These are phyloP conservation scores for Dendrocopos noguchii DNA, from an alignment of 2,113 vertebrate species.

Conservation along the genomic window DNA sequence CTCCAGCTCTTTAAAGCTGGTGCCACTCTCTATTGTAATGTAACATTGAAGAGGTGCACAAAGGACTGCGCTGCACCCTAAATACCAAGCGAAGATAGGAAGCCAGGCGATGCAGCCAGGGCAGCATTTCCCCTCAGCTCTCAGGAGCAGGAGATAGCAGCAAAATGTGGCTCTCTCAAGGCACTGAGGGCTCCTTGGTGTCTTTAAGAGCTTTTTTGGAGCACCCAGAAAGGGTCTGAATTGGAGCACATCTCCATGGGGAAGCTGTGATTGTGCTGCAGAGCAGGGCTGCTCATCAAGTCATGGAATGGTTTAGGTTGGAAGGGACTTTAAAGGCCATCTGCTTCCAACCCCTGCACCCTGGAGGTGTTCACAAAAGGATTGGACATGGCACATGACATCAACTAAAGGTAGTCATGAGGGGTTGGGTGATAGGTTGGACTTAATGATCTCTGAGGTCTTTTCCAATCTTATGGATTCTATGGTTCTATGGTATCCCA, in stretches of 20 bases:
- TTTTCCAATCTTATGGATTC: too few species aligned
- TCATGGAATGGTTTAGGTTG: too few species aligned
- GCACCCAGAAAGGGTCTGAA: neutral
- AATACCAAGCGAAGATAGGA: slow-evolving; percentile 11
- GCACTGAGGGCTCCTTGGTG: neutral
- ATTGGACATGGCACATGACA: too few species aligned
- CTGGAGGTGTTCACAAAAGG: too few species aligned
- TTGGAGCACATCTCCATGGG: neutral
- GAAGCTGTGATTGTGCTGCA: neutral
- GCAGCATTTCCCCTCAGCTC: neutral
- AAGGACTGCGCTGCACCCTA: neutral
- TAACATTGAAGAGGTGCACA: slow-evolving; percentile 1
- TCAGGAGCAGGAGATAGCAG: neutral
- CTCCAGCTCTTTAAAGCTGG: neutral
- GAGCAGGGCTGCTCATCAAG: neutral
- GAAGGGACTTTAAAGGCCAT: too few species aligned
- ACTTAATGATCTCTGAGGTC: too few species aligned
- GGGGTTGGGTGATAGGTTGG: too few species aligned
- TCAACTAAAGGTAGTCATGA: too few species aligned
- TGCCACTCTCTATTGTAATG: slow-evolving; percentile 44
- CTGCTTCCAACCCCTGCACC: too few species aligned
- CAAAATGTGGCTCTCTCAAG: neutral
- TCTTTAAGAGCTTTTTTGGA: neutral
- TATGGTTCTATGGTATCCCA: too few species aligned
- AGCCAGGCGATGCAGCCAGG: neutral